Base-by-base conservation (phyloP, 2,888 invertebrate genomes). In the Noctuana brunneofusca region DNA sequence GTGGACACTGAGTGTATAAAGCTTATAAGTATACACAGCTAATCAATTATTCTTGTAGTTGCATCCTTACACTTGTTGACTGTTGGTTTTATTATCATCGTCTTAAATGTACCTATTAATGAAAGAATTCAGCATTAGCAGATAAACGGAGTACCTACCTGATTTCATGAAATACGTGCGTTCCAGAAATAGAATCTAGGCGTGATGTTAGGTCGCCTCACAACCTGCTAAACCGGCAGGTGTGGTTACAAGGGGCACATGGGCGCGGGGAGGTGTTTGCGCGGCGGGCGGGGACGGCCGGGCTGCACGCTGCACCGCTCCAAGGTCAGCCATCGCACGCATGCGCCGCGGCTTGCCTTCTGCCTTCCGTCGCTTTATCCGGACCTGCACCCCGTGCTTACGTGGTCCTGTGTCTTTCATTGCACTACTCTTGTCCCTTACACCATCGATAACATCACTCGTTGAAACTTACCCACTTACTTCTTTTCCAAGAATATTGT, bases 271-370 rank as follows among this genome's bases (percentile, higher is more conserved):
- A 63, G 71, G 35, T 38, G 35, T 14, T 38, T 1, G 35, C n/a
- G n/a, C 66, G 63, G 64, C 63, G 65, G 68, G 70, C 73, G 70
- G 73, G 35, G 35, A 32, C 32, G 30, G 30, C 30, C 80, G 80
- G 81, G 80, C 81, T 86, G 87, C 89, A 88, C 86, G 88, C 83
- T 89, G 90, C 89, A 89, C 84, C 87, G 30, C 8, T 78, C 84
- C 89, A 90, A 90, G 89, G 88, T 89, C 89, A 89, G 81, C 80
- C 84, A 81, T 72, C 80, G 85, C 87, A 84, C 89, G 89, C 89
- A 89, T 89, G 90, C 90, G 89, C 79, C 76, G 73, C 74, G 32
- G 32, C 32, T 32, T 12, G 35, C 35, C 35, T 35, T 35, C 35
- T 35, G 35, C 35, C 38, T 41, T 41, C 38, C 14, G 6, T 16